phyloP scores from a whole-genome alignment of 2,888 invertebrate genomes.

The Eupithecia inturbata region DNA sequence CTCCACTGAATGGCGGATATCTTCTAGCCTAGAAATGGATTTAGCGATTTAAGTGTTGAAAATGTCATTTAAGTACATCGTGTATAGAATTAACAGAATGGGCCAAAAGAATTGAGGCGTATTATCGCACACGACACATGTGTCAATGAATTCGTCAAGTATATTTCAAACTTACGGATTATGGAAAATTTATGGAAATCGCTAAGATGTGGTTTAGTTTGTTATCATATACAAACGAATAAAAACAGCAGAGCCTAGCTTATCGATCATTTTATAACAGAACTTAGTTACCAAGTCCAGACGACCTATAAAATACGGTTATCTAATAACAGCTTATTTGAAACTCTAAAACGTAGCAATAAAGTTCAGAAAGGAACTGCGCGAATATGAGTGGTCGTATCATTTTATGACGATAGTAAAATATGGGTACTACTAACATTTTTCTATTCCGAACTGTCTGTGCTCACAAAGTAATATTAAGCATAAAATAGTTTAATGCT shows the following conservation, averaged over 20 bases:
- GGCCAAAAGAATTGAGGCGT: no score
- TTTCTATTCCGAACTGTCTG: conserved; percentile 20
- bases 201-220: not conserved
- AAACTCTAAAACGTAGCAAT: conserved; percentile 16
- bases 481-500: conserved; percentile 8
- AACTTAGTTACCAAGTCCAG: not conserved
- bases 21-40: conserved; percentile 60
- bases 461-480: conserved; percentile 10
- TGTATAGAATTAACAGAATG: not conserved
- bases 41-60: not conserved
- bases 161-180: not conserved
- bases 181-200: not conserved
- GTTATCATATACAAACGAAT: not conserved
- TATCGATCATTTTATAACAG: not conserved
- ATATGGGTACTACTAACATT: conserved; percentile 19
- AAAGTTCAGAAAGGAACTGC: conserved; percentile 17
- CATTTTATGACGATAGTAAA: conserved; percentile 23
- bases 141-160: not conserved
- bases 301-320: conserved; percentile 4
- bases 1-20: conserved; percentile 71
- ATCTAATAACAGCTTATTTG: conserved; percentile 1
- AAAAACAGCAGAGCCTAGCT: not conserved
- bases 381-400: conserved; percentile 17
- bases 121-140: not conserved
- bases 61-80: not conserved